Evolutionary conservation across 2,888 invertebrate species (phyloP).

Genomic region (Acanthacorydalis orientalis): DNA sequence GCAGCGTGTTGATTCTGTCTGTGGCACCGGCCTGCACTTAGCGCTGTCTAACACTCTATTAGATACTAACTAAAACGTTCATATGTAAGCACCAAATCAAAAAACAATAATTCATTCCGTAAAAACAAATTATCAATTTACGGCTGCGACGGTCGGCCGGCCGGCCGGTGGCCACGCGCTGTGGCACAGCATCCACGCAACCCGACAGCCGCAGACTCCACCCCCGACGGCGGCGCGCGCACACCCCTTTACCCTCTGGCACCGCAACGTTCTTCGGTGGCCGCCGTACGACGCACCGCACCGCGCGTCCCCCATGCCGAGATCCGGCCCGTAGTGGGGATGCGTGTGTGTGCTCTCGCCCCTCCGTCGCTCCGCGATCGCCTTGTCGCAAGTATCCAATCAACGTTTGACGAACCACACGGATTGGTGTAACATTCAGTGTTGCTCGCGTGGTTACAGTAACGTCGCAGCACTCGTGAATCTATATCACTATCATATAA

Average conservation of each 20-base stretch:
- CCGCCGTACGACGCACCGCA: too few relatives aligned
- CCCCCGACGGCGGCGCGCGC: background rate
- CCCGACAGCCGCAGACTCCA: background rate
- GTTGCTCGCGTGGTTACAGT: constrained; percentile 21
- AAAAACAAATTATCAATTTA: too few relatives aligned
- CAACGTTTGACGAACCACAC: constrained; percentile 35
- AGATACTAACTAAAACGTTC: too few relatives aligned
- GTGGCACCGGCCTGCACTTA: too few relatives aligned
- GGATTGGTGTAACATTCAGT: constrained; percentile 27
- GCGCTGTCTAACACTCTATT: too few relatives aligned
- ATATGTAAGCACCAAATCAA: too few relatives aligned
- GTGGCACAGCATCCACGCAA: background rate
- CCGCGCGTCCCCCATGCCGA: background rate
- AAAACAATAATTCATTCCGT: too few relatives aligned
- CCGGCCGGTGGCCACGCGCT: background rate
- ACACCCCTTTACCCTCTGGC: too few relatives aligned
- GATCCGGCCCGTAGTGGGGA: constrained; percentile 16
- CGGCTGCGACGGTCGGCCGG: too few relatives aligned
- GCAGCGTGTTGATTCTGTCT: too few relatives aligned
- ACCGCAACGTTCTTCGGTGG: too few relatives aligned
- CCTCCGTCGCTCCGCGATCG: constrained; percentile 15
- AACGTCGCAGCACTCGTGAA: constrained; percentile 18
- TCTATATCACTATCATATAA: constrained; percentile 26
- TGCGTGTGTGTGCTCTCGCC: constrained; percentile 19
- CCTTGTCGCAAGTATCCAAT: constrained; percentile 30